phyloP scores from a whole-genome alignment of 2,113 vertebrate genomes.

The Brachyhypopomus occidentalis region DNA sequence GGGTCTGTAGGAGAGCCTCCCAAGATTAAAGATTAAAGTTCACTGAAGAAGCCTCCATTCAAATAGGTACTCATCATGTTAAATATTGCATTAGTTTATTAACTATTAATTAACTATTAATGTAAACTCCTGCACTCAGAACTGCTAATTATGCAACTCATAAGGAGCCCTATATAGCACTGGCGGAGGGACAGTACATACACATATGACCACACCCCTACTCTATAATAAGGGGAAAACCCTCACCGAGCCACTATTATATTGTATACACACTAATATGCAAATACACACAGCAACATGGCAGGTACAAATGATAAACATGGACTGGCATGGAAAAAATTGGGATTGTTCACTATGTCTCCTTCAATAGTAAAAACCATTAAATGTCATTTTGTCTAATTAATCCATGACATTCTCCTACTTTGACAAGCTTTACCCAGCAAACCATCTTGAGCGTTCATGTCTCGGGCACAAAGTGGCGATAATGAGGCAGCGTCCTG shows the following conservation, averaged over 20 bases:
- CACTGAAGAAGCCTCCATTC: background rate
- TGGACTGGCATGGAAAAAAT: no score
- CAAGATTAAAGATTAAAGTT: constrained; percentile 23
- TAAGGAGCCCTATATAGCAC: no score
- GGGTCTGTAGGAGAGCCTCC: background rate
- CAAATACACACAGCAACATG: no score
- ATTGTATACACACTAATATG: background rate
- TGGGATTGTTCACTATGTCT: no score
- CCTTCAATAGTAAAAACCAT: background rate
- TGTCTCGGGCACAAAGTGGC: background rate
- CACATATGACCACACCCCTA: background rate
- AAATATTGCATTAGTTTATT: background rate
- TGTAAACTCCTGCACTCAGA: constrained; percentile 24
- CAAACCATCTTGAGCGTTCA: background rate
- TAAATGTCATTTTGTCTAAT: constrained; percentile 2
- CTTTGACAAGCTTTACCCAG: constrained; percentile 8
- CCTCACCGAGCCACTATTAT: background rate
- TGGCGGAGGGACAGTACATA: no score
- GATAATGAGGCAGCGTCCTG: background rate
- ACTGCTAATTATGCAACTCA: no score
- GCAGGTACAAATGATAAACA: no score
- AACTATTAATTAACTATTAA: constrained; percentile 4
- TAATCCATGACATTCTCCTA: background rate
- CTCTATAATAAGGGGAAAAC: background rate
- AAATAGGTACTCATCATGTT: background rate